Evolutionary conservation across 2,113 vertebrate genomes (phyloP).

Genomic region (Calypte anna): DNA sequence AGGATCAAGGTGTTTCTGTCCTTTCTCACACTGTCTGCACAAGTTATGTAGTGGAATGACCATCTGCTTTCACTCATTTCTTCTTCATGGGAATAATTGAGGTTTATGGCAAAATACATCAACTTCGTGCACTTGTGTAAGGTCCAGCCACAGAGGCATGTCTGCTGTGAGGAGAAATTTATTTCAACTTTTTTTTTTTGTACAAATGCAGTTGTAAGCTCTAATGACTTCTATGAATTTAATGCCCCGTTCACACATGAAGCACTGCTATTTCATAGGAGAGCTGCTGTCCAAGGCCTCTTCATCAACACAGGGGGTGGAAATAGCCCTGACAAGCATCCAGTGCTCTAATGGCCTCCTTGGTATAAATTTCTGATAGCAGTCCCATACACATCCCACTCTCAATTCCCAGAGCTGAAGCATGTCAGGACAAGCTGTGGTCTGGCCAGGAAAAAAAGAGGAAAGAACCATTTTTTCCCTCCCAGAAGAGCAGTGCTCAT

Average conservation of each 20-base stretch:
- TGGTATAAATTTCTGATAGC: background rate
- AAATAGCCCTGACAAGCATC: background rate
- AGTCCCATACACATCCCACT: background rate
- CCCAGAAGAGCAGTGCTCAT: background rate
- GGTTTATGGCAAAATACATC: background rate
- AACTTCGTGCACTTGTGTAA: background rate
- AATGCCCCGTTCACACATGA: background rate
- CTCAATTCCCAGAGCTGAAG: conserved; percentile 24
- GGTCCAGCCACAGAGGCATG: background rate
- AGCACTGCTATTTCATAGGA: background rate
- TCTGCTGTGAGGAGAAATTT: background rate
- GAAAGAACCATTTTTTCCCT: background rate
- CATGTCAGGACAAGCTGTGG: conserved; percentile 51
- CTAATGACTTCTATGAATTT: background rate
- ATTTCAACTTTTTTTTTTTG: background rate
- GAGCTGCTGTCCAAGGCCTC: background rate
- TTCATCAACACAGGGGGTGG: background rate
- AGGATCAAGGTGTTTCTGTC: background rate
- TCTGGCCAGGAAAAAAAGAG: conserved; percentile 18
- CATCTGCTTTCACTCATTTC: background rate
- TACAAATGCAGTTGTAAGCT: background rate
- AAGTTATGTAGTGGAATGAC: background rate
- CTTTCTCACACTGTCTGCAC: background rate
- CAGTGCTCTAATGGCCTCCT: background rate
- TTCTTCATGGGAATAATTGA: background rate